Evolutionary conservation across 1,140 invertebrate genomes (phyloP), one percentile per base, ranked within the genome.

Genomic region (Magallana gigas): DNA sequence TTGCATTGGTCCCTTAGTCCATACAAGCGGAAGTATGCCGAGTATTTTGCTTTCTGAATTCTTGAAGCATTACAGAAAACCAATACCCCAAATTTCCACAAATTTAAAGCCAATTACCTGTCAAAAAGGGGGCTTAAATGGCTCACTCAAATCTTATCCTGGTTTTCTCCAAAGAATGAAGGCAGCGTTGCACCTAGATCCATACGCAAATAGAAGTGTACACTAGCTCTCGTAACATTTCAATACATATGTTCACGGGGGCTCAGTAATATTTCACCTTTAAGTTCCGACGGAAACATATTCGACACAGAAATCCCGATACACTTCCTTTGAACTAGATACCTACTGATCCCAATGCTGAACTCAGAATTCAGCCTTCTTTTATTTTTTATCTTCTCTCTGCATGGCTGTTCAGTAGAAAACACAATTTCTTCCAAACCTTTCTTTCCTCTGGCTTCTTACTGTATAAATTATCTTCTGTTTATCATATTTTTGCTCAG

Each of bases 21-120:
- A 1, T 48, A 48, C 36, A 48, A 48, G 36, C 36, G 2, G 5
- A 48, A 48, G 36, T 48, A 48, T 48, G 36, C 36, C 36, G 36
- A 48, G 36, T 2, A 48, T 48, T 48, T 48, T 48, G 36, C 36
- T 23, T 23, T 23, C 23, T 48, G 36, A 48, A 48, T 48, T 48
- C 36, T 48, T 48, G 36, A 48, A 48, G 36, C 36, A 48, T 48
- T 48, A 48, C 36, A 48, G 36, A 48, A 48, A 48, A 48, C 36
- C 36, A 48, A 48, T 48, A 48, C 36, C 36, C 36, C 36, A 62
- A 62, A n/a, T 8, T 29, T 76, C 8, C 23, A 29, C 36, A 76
- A 76, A 12, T 76, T 76, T 12, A 76, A 76, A 23, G 18, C 68
- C 68, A 76, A 76, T 76, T 76, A 76, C 68, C 68, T 76, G 68